Evolutionary conservation across 2,888 invertebrate species (phyloP), one percentile per base, ranked within the genome.

Genomic region (Nomada fucata): DNA sequence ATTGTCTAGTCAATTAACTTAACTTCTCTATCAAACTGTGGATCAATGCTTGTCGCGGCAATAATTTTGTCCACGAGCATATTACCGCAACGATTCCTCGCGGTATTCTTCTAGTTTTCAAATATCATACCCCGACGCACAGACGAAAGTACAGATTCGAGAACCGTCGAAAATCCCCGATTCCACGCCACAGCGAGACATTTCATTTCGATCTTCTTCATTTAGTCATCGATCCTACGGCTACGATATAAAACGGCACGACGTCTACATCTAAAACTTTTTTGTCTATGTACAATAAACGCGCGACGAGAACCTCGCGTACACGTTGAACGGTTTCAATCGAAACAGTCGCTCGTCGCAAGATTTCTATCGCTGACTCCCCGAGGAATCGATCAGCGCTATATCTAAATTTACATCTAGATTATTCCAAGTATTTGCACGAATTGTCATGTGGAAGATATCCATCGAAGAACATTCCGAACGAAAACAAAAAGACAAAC

Each of bases 231-330:
- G 77, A 72, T 82, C 70, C 80, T 82, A 80, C 77, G 67, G 71
- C 80, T 83, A 85, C 74, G 67, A 83, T 86, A 86, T 74, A 86
- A 86, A 86, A 86, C 86, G 83, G 78, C 83, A 86, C 86, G 78
- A 83, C 77, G 68, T 80, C 86, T 86, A 86, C 78, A 50, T 70
- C 80, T 86, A 86, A 78, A 71, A 57, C 10, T 18, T 47, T 76
- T 75, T 82, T 69, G 79, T 86, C 86, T 86, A 86, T 86, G 76
- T 86, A 86, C 86, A 86, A 79, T 81, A 76, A 86, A 84, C 86
- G 84, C 59, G 64, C 61, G 76, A 67, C 79, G 72, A 67, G 65
- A 59, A 47, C 64, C 78, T 50, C 71, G 74, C 26, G 36, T 11
- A 60, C 36, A 65, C 74, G 64, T 15, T 15, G 53, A 57, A 68